phyloP scores from a whole-genome alignment of 2,113 vertebrate genomes.

The rat (Rattus norvegicus) region GRCr8 NC_086026.1:60939501-60940000 shows the following conservation, averaged over 20 bases:
- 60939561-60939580: background rate
- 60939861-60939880: background rate
- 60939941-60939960: background rate
- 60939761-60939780: slow-evolving; percentile 6
- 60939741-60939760: background rate
- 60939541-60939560: background rate
- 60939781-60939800: slow-evolving; percentile 31
- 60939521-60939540: background rate
- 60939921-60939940: background rate
- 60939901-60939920: slow-evolving; percentile 30
- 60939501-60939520: background rate
- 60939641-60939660: slow-evolving; percentile 48
- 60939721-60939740: background rate
- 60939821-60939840: background rate
- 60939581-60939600: background rate
- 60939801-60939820: background rate
- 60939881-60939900: slow-evolving; percentile 11
- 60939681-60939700: background rate
- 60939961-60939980: background rate
- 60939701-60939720: background rate
- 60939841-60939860: background rate
- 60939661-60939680: slow-evolving; percentile 20
- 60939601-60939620: background rate
- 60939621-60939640: background rate
- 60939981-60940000: background rate